phyloP scores from a whole-genome alignment of 2,113 vertebrate genomes.

The Oryzias curvinotus region DNA sequence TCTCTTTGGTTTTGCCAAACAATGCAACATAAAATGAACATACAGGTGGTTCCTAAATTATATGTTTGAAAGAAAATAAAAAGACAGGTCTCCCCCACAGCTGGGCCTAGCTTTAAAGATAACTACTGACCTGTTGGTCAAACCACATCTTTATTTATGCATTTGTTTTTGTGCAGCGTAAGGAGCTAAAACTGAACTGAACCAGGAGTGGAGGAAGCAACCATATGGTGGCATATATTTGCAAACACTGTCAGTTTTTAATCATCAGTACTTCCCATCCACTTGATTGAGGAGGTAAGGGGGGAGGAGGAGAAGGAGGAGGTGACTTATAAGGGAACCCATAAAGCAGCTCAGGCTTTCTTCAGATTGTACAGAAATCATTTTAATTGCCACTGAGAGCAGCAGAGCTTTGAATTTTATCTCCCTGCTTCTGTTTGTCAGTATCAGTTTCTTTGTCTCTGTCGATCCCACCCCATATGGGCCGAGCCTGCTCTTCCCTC shows the following conservation, averaged over 20 bases:
- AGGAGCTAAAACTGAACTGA: slow-evolving; percentile 11
- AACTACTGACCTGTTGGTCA: background rate
- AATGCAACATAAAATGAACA: background rate
- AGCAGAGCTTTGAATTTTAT: slow-evolving; percentile 45
- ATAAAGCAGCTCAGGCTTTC: slow-evolving; percentile 38
- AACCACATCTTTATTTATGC: background rate
- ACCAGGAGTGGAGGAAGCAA: slow-evolving; percentile 15
- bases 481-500: slow-evolving; percentile 3
- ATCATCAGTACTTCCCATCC: slow-evolving; percentile 32
- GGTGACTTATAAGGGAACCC: slow-evolving; percentile 43
- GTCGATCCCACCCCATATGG: slow-evolving; percentile 21
- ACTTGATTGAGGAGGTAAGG: slow-evolving; percentile 19
- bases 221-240: slow-evolving; percentile 32
- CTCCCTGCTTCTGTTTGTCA: slow-evolving; percentile 28
- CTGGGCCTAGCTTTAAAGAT: background rate
- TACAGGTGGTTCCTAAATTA: background rate
- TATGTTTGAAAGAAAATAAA: background rate
- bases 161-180: slow-evolving; percentile 3
- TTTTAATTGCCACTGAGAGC: slow-evolving; percentile 55
- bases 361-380: slow-evolving; percentile 54
- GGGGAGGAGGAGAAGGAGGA: slow-evolving; percentile 15
- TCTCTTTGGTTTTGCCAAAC: background rate
- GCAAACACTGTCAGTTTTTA: slow-evolving; percentile 39
- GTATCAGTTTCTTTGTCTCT: slow-evolving; percentile 24
- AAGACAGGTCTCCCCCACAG: slow-evolving; percentile 1